These are phyloP conservation scores for Zosterops lateralis DNA, from an alignment of 2,113 vertebrate species.

Conservation along the genomic window DNA sequence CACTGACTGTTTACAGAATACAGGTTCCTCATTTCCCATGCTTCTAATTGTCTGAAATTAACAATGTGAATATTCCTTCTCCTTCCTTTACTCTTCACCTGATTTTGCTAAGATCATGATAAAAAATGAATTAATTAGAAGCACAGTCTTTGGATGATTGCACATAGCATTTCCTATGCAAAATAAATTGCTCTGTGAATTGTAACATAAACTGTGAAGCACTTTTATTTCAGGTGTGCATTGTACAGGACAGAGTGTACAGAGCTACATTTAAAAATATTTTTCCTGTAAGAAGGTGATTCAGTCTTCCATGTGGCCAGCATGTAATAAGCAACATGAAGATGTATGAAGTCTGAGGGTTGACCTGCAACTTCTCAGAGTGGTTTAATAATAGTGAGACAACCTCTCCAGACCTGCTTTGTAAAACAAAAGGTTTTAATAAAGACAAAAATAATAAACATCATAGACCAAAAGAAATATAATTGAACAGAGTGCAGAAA, in stretches of 20 bases:
- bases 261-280: not conserved
- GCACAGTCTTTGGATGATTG: not conserved
- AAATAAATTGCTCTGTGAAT: constrained; percentile 23
- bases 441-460: no score
- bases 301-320: no score
- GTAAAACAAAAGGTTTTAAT: no score
- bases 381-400: no score
- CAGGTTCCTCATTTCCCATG: not conserved
- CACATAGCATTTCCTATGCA: not conserved
- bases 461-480: no score
- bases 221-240: not conserved
- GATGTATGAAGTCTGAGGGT: no score
- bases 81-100: not conserved
- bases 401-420: no score
- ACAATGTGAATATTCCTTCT: not conserved
- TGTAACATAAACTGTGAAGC: not conserved
- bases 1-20: not conserved
- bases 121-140: constrained; percentile 22
- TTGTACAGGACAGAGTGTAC: not conserved
- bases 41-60: not conserved
- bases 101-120: not conserved
- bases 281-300: not conserved
- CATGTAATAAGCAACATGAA: no score
- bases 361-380: no score
- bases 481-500: no score